phyloP scores from a whole-genome alignment of 2,888 invertebrate genomes.

The Cheiracanthium punctorium region DNA sequence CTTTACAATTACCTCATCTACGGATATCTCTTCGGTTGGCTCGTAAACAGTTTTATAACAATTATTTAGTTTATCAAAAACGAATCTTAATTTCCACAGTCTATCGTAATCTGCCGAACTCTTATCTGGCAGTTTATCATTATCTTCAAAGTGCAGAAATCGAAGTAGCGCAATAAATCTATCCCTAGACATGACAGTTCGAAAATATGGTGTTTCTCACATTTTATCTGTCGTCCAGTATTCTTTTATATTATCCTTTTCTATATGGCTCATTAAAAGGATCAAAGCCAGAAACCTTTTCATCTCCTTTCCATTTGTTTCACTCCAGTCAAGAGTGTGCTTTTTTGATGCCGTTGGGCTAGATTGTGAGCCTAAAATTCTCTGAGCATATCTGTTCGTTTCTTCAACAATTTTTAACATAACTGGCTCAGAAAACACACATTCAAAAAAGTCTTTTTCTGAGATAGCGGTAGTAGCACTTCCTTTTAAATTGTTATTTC shows the following conservation, averaged over 20 bases:
- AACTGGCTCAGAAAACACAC: no score
- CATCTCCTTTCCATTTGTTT: no score
- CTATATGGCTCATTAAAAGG: no score
- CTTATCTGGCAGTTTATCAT: neutral
- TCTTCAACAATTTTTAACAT: no score
- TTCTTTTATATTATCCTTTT: neutral
- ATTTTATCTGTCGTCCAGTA: slow-evolving; percentile 22
- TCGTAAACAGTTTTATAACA: slow-evolving; percentile 3
- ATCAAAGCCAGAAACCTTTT: no score
- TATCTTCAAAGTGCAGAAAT: slow-evolving; percentile 35
- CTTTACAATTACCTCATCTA: slow-evolving; percentile 30
- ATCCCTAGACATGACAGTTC: slow-evolving; percentile 5
- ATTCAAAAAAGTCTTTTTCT: no score
- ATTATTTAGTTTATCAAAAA: slow-evolving; percentile 20
- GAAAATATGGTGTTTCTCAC: slow-evolving; percentile 18
- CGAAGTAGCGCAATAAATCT: neutral
- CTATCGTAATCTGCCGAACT: neutral
- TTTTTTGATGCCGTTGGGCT: no score
- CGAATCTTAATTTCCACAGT: slow-evolving; percentile 17
- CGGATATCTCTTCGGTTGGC: slow-evolving; percentile 4
- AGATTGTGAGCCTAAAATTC: no score
- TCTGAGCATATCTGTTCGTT: no score
- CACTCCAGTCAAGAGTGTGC: no score
- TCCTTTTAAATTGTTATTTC: no score
- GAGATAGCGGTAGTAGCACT: no score